Evolutionary conservation across 1,140 invertebrate species (phyloP), one percentile per base, ranked within the genome.

Genomic region (Calliphora vicina): DNA sequence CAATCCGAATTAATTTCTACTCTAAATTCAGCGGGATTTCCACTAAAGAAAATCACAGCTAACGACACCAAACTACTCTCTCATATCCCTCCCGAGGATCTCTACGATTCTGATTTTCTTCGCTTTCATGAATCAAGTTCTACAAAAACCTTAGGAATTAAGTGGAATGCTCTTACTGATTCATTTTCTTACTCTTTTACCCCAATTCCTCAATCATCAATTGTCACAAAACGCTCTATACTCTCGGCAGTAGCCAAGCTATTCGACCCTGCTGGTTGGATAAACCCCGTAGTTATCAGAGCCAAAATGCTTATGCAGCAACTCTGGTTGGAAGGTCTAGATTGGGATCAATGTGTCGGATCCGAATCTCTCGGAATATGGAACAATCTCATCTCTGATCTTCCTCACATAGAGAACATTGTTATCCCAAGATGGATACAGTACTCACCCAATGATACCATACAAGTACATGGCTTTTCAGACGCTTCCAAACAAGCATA

Each of bases 281-380:
- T 80, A 23, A 23, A 35, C 23, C 35, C 35, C 25, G 15, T 80
- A 25, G 25, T 80, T 23, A 80, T 80, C 15, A 71, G 26, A 29
- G 80, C 50, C 20, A 81, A 81, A 27, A 27, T 81, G 9, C 12
- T 81, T 3, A 27, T 81, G 80, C 50, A 61, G 50, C 50, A 61
- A 2, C 50, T 61, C 50, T 61, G 50, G 50, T 61, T 61, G 20
- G 50, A 26, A 45, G 78, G 78, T 4, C 20, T 57, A 26, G 45
- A 57, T 10, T 81, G 78, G 42, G 43, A 81, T 26, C 35, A 81
- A 57, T 25, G 13, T 2, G 45, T 81, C 26, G 25, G 25, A 23
- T 42, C n/a, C 20, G 26, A 20, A 20, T 81, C 78, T 4, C 86
- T 61, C 84, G 85, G 1, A 61, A 83, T 27, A 85, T 85, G 29